These are phyloP conservation scores for Amphiprion ocellaris DNA, from an alignment of 2,113 vertebrate species.

Conservation along the genomic window DNA sequence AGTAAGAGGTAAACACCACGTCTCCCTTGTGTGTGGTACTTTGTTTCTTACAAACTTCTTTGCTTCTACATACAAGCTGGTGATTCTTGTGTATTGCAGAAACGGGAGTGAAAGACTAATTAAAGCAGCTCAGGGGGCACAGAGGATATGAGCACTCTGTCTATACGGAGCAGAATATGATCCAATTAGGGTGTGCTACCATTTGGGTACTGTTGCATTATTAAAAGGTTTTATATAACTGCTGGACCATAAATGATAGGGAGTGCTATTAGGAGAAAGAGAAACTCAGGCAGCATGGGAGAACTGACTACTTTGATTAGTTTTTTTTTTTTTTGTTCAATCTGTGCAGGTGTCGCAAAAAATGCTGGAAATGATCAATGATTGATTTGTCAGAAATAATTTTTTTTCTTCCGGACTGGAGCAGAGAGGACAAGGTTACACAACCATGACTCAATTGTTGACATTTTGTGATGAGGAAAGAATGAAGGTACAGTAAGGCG, in stretches of 20 bases:
- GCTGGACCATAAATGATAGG: slow-evolving; percentile 30
- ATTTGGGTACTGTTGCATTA: slow-evolving; percentile 64
- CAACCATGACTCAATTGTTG: neutral
- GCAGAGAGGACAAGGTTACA: neutral
- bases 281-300: slow-evolving; percentile 22
- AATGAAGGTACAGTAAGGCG: neutral
- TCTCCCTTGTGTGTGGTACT: slow-evolving; percentile 19
- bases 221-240: slow-evolving; percentile 54
- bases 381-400: neutral
- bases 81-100: slow-evolving; percentile 40
- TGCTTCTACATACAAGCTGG: slow-evolving; percentile 28
- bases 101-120: slow-evolving; percentile 39
- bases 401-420: neutral
- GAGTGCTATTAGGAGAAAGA: slow-evolving; percentile 16
- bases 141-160: slow-evolving; percentile 41
- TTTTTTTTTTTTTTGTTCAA: neutral
- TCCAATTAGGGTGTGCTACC: slow-evolving; percentile 62
- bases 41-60: slow-evolving; percentile 47
- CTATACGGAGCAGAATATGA: slow-evolving; percentile 46
- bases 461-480: slow-evolving; percentile 5
- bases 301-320: slow-evolving; percentile 19
- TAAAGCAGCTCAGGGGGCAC: slow-evolving; percentile 45
- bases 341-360: neutral
- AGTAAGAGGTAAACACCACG: neutral
- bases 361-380: neutral